Evolutionary conservation across 2,797 vertebrate species (phyloP), one percentile per base, ranked within the genome.

Genomic region (Bradypus variegatus): DNA sequence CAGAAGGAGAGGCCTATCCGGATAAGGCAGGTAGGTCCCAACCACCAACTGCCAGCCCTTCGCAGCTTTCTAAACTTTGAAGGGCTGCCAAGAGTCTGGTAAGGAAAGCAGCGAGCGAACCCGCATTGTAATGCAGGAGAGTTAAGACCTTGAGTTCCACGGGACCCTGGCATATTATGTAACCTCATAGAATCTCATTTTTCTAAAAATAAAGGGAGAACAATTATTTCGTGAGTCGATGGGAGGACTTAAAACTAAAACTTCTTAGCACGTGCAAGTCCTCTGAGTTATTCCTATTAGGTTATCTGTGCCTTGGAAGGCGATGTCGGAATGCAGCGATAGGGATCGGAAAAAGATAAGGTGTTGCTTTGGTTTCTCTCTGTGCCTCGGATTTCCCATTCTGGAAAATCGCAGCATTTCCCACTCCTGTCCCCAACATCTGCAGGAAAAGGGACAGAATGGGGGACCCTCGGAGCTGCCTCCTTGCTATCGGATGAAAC

Each of bases 281-380:
- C 23, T 53, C 36, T 33, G 48, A 83, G 25, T 12, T 1, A 3
- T 18, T 6, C 33, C 21, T 41, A 1, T 29, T 3, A 33, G 45
- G 6, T 27, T 36, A 3, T 5, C 38, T 6, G 78, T 8, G 65
- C 60, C 67, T 31, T 1, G 25, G 9, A 62, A 23, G 36, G 16
- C 8, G 4, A 19, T 6, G 50, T 19, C 29, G 90, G 58, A 10
- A 76, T 8, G 38, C 19, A 1, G 72, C 2, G 9, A 62, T 41
- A 16, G n/a, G 48, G 3, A 2, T 21, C 31, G 0, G 14, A 16
- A 9, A 1, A n/a, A 36, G 25, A 23, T 11, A 38, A 33, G 8
- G 6, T 6, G 23, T 8, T n/a, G 50, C 50, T 90, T 38, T 65
- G 0, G 55, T 78, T 67, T 58, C 29, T 81, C 80, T 70, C 16